Base-by-base conservation (phyloP, 2,113 vertebrate genomes). In the Progne subis region DNA sequence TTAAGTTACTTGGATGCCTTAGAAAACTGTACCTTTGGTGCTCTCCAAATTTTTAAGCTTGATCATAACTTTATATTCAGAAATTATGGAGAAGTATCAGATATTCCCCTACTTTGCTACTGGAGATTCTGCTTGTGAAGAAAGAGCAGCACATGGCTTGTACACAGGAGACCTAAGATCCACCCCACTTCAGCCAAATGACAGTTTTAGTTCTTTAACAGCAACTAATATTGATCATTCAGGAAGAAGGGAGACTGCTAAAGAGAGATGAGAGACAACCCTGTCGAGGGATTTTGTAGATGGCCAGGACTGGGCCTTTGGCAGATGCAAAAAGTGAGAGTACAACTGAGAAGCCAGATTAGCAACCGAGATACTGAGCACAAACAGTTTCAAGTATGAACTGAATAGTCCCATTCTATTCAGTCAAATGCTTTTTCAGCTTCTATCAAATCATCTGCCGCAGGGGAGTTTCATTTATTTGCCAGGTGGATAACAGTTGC, bases 401-500 rank as follows among this genome's bases (percentile, higher is more conserved):
- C 85, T 94, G 79, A 96, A 96, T 95, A 68, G 96, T 78, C 68
- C 76, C 82, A 92, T 96, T 97, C 95, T 96, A 28, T 41, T 94
- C 95, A 67, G 34, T 75, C 90, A 94, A 96, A 94, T 32, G 85
- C 82, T 93, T 96, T 97, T 92, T 86, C 93, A 95, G 92, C 88
- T 81, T 94, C 93, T 95, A 96, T 95, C 95, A 83, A 88, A 64
- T 90, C 92, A 93, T 83, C 95, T 96, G 93, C 93, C 79, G 17
- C 95, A 95, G 92, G 92, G 94, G 92, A 96, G 68, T 95, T 88
- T 43, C 25, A 0, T 92, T 83, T 86, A 93, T 77, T 96, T 95
- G 82, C 95, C 94, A 96, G 95, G 92, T 96, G 90, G 95, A 96
- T 97, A 94, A 90, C 78, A n/a, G 93, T 95, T 94, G 93, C 93